A percentile compares a stretch with the other conserved stretches of the same genome.
Conservation (phyloP, 2,113 vertebrate species). For the Xiphorhynchus elegans region DNA sequence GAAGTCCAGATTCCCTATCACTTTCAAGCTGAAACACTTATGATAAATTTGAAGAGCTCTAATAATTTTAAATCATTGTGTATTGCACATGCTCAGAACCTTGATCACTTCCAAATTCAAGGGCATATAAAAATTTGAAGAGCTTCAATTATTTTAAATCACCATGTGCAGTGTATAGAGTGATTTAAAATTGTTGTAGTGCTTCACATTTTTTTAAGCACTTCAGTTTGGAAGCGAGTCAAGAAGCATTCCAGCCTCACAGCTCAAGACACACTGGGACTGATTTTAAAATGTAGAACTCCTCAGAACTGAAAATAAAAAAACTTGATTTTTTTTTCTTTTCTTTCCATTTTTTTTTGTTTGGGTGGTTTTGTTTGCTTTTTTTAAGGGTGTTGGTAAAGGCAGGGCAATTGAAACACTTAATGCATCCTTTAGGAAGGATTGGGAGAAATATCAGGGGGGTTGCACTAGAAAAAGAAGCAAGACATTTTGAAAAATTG, state of each 20-base stretch:
- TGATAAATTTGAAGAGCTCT: constrained; percentile 74
- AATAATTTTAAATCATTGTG: constrained; percentile 77
- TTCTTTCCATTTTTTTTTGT: no score
- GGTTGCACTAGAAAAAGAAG: neutral
- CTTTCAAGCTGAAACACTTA: constrained; percentile 69
- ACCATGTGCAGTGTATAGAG: constrained; percentile 70
- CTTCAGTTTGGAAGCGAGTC: constrained; percentile 77
- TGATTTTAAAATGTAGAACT: constrained; percentile 34
- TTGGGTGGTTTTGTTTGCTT: no score
- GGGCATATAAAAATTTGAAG: constrained; percentile 81
- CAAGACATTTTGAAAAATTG: neutral
- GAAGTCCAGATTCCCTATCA: constrained; percentile 68
- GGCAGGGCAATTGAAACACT: neutral
- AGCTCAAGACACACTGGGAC: constrained; percentile 49
- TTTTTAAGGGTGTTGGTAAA: neutral
- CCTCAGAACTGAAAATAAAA: neutral
- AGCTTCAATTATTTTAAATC: constrained; percentile 86
- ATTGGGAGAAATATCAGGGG: neutral
- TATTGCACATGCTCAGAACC: constrained; percentile 74
- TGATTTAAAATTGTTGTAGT: constrained; percentile 81
- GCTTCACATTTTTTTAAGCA: constrained; percentile 80
- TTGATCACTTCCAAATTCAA: constrained; percentile 78
- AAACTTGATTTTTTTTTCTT: no score
- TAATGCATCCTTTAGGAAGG: neutral
- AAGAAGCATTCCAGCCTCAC: constrained; percentile 65